A percentile compares a stretch with the other conserved stretches of the same genome.
Evolutionary conservation across 1,140 invertebrate species (phyloP).

Genomic region (Drosophila willistoni): DNA sequence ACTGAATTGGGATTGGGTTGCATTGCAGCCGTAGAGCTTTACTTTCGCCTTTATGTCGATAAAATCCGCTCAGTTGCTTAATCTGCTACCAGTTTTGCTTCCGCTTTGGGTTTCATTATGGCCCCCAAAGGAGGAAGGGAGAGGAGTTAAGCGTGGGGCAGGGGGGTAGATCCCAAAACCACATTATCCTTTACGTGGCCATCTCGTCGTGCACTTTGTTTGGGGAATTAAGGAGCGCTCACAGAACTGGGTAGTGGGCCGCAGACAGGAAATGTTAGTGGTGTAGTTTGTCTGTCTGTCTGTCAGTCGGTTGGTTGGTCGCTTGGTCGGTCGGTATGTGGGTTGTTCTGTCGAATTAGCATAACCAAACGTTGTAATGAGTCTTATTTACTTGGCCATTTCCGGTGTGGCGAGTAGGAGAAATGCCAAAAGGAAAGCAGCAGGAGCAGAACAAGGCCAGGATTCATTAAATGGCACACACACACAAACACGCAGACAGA

Average conservation of each 20-base stretch:
- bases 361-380: conserved; percentile 79
- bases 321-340: not conserved
- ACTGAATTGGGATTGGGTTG: conserved; percentile 9
- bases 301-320: not conserved
- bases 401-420: conserved; percentile 51
- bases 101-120: conserved; percentile 77
- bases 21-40: conserved; percentile 29
- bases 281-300: conserved; percentile 30
- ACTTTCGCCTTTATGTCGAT: conserved; percentile 64
- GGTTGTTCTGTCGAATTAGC: conserved; percentile 60
- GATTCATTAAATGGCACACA: conserved; percentile 45
- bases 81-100: conserved; percentile 75
- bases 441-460: conserved; percentile 23
- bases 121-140: conserved; percentile 49
- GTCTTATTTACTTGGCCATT: conserved; percentile 79
- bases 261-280: conserved; percentile 41
- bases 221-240: conserved; percentile 50
- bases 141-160: too few relatives aligned
- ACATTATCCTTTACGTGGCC: conserved; percentile 59
- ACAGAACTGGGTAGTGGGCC: conserved; percentile 17
- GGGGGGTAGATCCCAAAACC: conserved; percentile 29
- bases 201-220: conserved; percentile 47
- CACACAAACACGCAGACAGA: conserved; percentile 11
- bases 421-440: not conserved
- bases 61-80: conserved; percentile 77